Percentiles rank a stretch among this genome's conserved stretches.
phyloP scores from a whole-genome alignment of 2,888 invertebrate genomes.

The Mimachlamys varia region DNA sequence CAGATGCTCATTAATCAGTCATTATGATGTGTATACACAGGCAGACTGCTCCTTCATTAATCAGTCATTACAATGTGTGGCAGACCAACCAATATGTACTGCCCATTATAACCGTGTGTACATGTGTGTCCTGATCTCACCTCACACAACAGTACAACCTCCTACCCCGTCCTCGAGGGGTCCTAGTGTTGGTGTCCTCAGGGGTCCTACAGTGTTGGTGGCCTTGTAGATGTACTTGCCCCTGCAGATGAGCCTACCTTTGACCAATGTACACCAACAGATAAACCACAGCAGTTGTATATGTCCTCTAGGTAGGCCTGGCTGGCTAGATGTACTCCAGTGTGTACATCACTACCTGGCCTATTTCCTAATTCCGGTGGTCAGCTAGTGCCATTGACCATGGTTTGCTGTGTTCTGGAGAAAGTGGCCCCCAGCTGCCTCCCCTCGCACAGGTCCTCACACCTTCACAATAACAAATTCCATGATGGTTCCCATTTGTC shows the following conservation, averaged over 20 bases:
- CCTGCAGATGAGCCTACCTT: slow-evolving; percentile 13
- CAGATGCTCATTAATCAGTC: neutral
- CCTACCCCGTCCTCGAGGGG: neutral
- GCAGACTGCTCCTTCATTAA: neutral
- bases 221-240: neutral
- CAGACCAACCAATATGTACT: slow-evolving; percentile 15
- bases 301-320: neutral
- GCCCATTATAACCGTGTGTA: neutral
- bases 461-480: neutral
- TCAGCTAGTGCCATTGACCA: neutral
- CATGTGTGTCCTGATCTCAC: neutral
- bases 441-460: neutral
- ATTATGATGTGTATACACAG: slow-evolving; percentile 28
- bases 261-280: neutral
- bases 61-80: slow-evolving; percentile 17
- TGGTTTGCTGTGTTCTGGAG: neutral
- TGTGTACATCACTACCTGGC: neutral
- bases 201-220: neutral
- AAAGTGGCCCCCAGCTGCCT: neutral
- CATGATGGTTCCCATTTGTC: neutral
- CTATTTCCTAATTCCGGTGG: neutral
- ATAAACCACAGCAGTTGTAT: neutral
- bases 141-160: neutral
- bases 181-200: neutral
- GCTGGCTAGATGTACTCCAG: neutral